These are phyloP conservation scores for Elymnias hypermnestra DNA, from an alignment of 1,140 invertebrate genomes.

Conservation along the genomic window DNA sequence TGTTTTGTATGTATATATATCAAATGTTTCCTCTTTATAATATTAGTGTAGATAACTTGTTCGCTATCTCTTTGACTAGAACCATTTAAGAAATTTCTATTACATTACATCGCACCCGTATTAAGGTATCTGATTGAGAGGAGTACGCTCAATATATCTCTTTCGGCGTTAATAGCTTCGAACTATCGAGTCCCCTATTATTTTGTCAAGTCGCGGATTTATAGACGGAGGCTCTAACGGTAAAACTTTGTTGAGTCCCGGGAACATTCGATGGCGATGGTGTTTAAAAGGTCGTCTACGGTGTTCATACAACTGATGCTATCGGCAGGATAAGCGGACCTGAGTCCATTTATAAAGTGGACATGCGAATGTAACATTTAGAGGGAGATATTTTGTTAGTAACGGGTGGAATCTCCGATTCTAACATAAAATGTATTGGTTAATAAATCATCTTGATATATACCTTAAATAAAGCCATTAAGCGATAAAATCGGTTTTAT, in stretches of 20 bases:
- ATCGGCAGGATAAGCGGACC: conserved; percentile 24
- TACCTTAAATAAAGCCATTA: background rate
- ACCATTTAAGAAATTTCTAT: conserved; percentile 48
- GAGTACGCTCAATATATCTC: conserved; percentile 67
- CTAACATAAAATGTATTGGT: background rate
- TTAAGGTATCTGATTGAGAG: conserved; percentile 69
- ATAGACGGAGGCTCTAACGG: conserved; percentile 60
- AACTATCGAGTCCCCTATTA: conserved; percentile 65
- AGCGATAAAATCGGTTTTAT: too few relatives aligned
- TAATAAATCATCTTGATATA: background rate
- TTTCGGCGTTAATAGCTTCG: conserved; percentile 65
- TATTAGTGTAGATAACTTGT: too few relatives aligned
- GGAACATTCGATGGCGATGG: conserved; percentile 38
- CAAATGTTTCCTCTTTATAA: too few relatives aligned
- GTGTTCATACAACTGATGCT: conserved; percentile 28
- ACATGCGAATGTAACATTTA: conserved; percentile 20
- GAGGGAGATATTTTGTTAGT: conserved; percentile 11
- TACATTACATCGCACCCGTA: conserved; percentile 51
- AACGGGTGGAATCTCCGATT: conserved; percentile 2
- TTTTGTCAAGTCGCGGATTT: conserved; percentile 70
- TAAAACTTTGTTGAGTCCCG: conserved; percentile 39
- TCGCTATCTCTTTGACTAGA: conserved; percentile 32
- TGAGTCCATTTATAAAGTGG: conserved; percentile 23
- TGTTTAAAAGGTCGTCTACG: conserved; percentile 43
- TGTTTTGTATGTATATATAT: too few relatives aligned